These are phyloP conservation scores for Rhabdornis inornatus DNA, from an alignment of 2,113 vertebrate species.

Conservation along the genomic window DNA sequence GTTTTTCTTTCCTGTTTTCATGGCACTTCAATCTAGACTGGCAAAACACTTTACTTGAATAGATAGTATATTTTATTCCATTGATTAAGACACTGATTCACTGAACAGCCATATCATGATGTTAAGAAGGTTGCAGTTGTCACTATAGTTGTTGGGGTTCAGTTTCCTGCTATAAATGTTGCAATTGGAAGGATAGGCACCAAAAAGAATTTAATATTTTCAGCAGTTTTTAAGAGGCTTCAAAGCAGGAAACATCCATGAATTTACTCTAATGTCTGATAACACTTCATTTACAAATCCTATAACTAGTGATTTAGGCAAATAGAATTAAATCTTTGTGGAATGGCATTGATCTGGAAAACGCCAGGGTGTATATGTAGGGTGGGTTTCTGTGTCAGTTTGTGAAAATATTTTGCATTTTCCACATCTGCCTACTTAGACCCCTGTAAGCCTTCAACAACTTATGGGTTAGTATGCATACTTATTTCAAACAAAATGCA, in stretches of 20 bases:
- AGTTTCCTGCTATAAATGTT: neutral
- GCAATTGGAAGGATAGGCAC: neutral
- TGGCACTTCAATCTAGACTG: neutral
- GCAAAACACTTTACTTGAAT: neutral
- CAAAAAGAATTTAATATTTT: neutral
- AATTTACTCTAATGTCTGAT: neutral
- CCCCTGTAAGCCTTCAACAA: neutral
- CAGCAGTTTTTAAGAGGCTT: neutral
- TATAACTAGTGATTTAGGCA: neutral
- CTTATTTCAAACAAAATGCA: neutral
- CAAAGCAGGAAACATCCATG: neutral
- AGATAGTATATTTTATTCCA: neutral
- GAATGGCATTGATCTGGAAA: neutral
- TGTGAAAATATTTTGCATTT: neutral
- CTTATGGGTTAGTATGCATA: neutral
- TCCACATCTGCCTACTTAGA: neutral
- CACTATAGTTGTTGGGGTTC: neutral
- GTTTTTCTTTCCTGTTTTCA: neutral
- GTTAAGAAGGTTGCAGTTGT: neutral
- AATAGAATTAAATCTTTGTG: neutral
- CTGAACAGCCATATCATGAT: neutral
- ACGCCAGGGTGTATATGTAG: neutral
- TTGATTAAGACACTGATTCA: neutral
- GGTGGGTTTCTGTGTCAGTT: neutral
- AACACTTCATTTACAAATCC: neutral